Base-by-base conservation (phyloP, 2,888 invertebrate genomes). In the Leptopterna dolabrata region DNA sequence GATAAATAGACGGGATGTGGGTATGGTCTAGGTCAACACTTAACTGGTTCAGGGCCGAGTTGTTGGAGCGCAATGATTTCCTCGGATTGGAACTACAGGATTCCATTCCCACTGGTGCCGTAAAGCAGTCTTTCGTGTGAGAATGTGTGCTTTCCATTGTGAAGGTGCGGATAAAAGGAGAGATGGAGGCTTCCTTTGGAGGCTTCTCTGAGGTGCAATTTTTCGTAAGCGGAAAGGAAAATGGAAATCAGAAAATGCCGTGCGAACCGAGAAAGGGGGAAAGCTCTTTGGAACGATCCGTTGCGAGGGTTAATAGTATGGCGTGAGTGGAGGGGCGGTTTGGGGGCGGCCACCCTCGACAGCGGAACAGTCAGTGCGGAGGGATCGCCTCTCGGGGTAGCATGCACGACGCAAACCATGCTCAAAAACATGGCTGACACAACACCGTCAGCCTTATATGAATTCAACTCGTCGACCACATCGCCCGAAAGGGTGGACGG, bases 361-460 rank as follows among this genome's bases (percentile, higher is more conserved):
- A 51, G 55, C 63, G 78, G 63, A 36, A 13, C 24, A 63, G 71
- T 45, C 87, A 87, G 87, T 87, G 82, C 82, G 78, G 87, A 87
- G 87, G 87, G 29, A 81, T 73, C 81, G 71, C 82, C 73, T 81
- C 82, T 19, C 87, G 87, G 87, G 87, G 76, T 82, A 87, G 76
- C 82, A 87, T 87, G 87, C 43, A 36, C 73, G 70, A 41, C 43
- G 73, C 43, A 45, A 81, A 82, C 87, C 55, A 87, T 87, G 87
- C 73, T 87, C 78, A 87, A 30, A 81, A 73, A 70, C 71, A 87
- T 87, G 87, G 87, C 82, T 87, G 87, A 87, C 87, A 81, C 82
- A 81, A 87, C 87, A 87, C 87, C 87, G 87, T 82, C 87, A 82
- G 87, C 87, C 87, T 30, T 71, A n/a, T 83, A 83, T 83, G 73